Evolutionary conservation across 1,140 invertebrate species (phyloP).

Genomic region (Plectus sambesii): DNA sequence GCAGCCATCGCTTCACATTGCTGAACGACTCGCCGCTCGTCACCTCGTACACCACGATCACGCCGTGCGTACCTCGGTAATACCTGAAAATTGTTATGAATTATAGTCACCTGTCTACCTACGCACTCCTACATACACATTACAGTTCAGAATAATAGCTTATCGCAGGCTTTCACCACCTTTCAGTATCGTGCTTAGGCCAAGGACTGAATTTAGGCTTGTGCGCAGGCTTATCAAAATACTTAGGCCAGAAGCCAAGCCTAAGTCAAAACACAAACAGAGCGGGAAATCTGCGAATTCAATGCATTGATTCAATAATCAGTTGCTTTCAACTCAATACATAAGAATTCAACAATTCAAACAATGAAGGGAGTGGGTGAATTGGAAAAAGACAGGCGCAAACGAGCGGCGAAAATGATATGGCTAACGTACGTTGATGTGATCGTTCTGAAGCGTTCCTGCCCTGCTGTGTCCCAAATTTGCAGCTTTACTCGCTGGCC

Average conservation of each 20-base stretch:
- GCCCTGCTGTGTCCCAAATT: constrained; percentile 68
- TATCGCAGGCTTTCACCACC: too few species aligned
- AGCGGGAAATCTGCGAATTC: too few species aligned
- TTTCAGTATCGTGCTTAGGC: too few species aligned
- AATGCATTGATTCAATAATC: too few species aligned
- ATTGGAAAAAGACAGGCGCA: constrained; percentile 2
- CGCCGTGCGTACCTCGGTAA: constrained; percentile 95
- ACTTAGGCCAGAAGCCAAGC: too few species aligned
- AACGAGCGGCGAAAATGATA: not conserved
- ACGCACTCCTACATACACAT: constrained; percentile 25
- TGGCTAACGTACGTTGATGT: constrained; percentile 64
- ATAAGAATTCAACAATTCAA: too few species aligned
- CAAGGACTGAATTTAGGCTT: too few species aligned
- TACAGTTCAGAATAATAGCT: constrained; percentile 24
- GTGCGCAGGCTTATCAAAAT: too few species aligned
- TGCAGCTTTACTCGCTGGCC: constrained; percentile 92
- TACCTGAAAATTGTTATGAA: constrained; percentile 62
- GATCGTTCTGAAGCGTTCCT: constrained; percentile 83
- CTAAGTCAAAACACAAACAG: too few species aligned
- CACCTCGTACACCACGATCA: constrained; percentile 98
- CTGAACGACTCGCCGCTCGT: constrained; percentile 96
- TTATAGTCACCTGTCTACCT: constrained; percentile 11
- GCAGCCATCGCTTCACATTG: constrained; percentile 84
- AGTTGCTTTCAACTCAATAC: too few species aligned
- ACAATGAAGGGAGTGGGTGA: constrained; percentile 17